A percentile compares a stretch with the other conserved stretches of the same genome.
phyloP scores from a whole-genome alignment of 2,797 vertebrate genomes.

The Crocidura indochinensis region DNA sequence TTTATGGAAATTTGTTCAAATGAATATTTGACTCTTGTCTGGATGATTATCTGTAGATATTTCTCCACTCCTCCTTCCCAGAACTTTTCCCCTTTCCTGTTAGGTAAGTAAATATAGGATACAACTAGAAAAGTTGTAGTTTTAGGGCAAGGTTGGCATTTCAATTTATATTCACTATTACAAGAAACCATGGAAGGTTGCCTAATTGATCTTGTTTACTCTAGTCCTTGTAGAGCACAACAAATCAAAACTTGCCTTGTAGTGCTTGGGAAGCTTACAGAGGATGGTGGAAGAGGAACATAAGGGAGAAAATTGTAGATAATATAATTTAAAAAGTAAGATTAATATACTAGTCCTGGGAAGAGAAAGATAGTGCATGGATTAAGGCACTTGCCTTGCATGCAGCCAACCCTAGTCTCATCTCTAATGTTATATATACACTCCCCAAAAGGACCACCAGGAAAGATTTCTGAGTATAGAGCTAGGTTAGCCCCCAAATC shows the following conservation, averaged over 20 bases:
- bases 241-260: conserved; percentile 3
- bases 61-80: background rate
- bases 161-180: background rate
- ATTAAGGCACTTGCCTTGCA: no score
- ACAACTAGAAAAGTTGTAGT: background rate
- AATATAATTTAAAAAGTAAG: conserved; percentile 30
- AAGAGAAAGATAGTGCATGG: no score
- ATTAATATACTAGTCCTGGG: background rate
- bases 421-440: no score
- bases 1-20: conserved; percentile 34
- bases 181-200: background rate
- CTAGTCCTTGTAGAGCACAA: background rate
- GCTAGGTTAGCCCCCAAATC: background rate
- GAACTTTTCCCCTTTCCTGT: background rate
- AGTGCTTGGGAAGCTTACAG: background rate
- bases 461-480: no score
- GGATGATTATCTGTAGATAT: background rate
- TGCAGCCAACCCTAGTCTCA: no score
- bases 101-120: background rate
- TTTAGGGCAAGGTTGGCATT: background rate
- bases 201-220: background rate
- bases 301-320: background rate
- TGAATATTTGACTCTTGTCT: background rate
- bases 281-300: no score
- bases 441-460: no score